Percentiles rank a stretch among this genome's conserved stretches.
These are phyloP conservation scores for Lutjanus erythropterus DNA, from an alignment of 2,113 vertebrate species.

Conservation along the genomic window DNA sequence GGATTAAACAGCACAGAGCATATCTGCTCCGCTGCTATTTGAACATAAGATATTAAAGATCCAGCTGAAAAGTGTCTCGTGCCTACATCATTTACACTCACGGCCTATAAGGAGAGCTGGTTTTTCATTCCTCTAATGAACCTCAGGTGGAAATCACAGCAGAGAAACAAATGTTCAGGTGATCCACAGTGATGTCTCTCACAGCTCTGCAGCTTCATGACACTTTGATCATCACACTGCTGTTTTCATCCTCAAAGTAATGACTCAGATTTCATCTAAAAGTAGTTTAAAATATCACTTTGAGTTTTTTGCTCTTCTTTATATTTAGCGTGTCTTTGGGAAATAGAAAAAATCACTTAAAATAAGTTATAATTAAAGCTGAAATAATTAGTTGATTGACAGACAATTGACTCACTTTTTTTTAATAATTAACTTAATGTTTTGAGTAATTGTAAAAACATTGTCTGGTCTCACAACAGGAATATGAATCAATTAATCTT, in stretches of 20 bases:
- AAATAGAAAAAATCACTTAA: neutral
- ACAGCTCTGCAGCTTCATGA: neutral
- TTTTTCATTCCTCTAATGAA: conserved; percentile 21
- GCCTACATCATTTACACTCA: conserved; percentile 23
- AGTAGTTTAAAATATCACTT: neutral
- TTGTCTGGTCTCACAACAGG: neutral
- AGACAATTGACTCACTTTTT: neutral
- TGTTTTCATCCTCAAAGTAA: neutral
- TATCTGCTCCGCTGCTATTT: conserved; percentile 42
- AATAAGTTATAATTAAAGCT: neutral
- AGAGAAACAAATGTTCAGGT: conserved; percentile 24
- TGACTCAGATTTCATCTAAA: no score
- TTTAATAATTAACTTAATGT: neutral
- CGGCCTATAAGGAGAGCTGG: conserved; percentile 11
- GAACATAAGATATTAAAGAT: conserved; percentile 33
- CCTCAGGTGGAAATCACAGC: conserved; percentile 11
- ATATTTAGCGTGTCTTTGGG: neutral
- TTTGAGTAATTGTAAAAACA: neutral
- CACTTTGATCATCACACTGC: conserved; percentile 4
- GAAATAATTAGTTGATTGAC: neutral
- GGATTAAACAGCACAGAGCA: conserved; percentile 62
- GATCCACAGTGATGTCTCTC: conserved; percentile 8
- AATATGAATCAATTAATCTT: no score
- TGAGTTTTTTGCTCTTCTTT: neutral
- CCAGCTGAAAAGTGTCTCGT: conserved; percentile 13